Evolutionary conservation across 2,888 invertebrate genomes (phyloP).

Genomic region (Candidula unifasciata): DNA sequence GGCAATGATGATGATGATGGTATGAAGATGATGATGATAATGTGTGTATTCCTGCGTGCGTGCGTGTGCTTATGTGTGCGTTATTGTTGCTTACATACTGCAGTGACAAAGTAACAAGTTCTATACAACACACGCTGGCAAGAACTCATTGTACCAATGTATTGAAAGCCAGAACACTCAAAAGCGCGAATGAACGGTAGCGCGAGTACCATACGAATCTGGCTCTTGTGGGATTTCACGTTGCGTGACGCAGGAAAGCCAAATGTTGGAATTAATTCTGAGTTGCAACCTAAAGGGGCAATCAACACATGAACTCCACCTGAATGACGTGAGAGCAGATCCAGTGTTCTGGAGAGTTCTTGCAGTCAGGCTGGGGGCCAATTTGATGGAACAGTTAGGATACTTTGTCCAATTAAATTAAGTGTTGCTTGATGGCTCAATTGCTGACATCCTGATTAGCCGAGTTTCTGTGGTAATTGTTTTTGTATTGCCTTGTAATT

Average conservation of each 20-base stretch:
- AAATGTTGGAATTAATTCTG: slow-evolving; percentile 25
- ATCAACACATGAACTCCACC: slow-evolving; percentile 36
- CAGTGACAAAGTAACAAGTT: no score
- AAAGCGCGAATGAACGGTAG: slow-evolving; percentile 13
- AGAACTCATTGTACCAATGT: background rate
- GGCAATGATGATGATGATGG: no score
- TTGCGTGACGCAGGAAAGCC: slow-evolving; percentile 26
- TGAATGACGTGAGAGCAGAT: slow-evolving; percentile 39
- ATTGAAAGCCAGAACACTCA: background rate
- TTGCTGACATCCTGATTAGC: no score
- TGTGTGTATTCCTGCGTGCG: no score
- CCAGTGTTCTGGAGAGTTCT: background rate
- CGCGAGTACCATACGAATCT: background rate
- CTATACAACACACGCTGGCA: no score
- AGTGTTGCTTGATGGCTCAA: no score
- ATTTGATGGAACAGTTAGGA: background rate
- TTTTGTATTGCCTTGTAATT: no score
- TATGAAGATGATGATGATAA: no score
- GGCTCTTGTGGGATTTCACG: slow-evolving; percentile 5
- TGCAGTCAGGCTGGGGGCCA: no score
- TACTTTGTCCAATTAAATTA: background rate
- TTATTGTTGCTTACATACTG: no score
- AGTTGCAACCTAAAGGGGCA: slow-evolving; percentile 33
- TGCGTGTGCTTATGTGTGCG: no score
- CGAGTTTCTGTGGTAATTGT: no score